Evolutionary conservation across 2,797 vertebrate genomes (phyloP), one percentile per base, ranked within the genome.

Genomic region (Pipistrellus pipistrellus): DNA sequence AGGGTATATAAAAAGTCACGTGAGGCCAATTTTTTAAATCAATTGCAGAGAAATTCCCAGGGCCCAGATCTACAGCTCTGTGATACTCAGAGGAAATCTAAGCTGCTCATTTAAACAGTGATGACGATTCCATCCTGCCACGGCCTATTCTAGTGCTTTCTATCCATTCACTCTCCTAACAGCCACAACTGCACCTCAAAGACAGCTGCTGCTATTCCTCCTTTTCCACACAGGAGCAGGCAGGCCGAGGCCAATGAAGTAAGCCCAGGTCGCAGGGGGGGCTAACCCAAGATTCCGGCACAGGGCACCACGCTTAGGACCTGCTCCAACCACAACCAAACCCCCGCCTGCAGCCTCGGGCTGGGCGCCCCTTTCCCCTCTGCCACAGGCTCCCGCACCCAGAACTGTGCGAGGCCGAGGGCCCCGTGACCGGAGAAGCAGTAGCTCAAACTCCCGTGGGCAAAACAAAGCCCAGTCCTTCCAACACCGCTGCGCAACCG

Each of bases 391-490:
- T 69, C 90, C 68, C 46, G 57, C 94, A 81, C 35, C 51, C 68
- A 35, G 84, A 68, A 41, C 46, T 62, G n/a, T 11, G 44, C 57
- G 51, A 59, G 41, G 72, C 6, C 23, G 18, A 78, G 23, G 53
- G 55, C 69, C 82, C 77, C 92, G 44, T 82, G 75, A 87, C 78
- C 72, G n/a, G 17, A 91, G 64, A 86, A 82, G 53, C 66, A 68
- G 44, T 38, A 51, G 82, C 44, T 82, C 84, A 53, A 66, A 90
- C 57, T 88, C 83, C 51, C n/a, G 64, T 8, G 62, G 72, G 51
- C 71, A 92, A 62, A 84, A 80, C n/a, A 93, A 96, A 88, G 64
- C 55, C 62, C 48, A 93, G 72, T 44, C 59, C 46, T 53, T 71
- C 57, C 77, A 51, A 57, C 38, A 78, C 66, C 25, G 20, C 9